Conservation (phyloP, 2,797 vertebrate species). For the Ceryle rudis region DNA sequence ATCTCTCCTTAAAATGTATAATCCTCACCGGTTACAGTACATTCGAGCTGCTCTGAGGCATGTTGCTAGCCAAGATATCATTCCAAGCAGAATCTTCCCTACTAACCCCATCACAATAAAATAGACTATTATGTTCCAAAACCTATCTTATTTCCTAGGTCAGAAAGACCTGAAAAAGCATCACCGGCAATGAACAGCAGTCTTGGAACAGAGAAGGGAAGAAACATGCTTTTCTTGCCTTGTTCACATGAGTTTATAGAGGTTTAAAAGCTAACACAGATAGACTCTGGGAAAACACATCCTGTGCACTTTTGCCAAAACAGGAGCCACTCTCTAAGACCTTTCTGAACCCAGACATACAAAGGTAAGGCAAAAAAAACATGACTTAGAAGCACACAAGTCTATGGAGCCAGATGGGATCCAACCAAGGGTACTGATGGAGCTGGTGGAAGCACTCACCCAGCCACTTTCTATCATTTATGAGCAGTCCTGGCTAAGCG, state of each 20-base stretch:
- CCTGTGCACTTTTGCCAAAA: not conserved
- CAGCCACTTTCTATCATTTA: too few relatives aligned
- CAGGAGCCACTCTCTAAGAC: not conserved
- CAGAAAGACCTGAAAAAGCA: not conserved
- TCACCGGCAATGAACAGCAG: not conserved
- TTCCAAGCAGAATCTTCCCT: not conserved
- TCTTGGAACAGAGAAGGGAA: not conserved
- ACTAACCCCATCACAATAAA: not conserved
- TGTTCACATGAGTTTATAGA: not conserved
- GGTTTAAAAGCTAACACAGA: not conserved
- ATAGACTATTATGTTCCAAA: not conserved
- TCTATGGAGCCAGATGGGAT: too few relatives aligned
- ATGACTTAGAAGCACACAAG: too few relatives aligned
- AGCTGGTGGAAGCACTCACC: too few relatives aligned
- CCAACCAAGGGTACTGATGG: too few relatives aligned
- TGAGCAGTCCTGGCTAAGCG: too few relatives aligned
- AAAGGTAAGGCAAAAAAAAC: not conserved
- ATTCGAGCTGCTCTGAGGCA: not conserved
- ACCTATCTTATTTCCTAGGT: not conserved
- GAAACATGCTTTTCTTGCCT: not conserved
- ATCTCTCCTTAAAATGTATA: not conserved
- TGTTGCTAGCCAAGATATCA: not conserved
- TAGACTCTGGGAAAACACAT: not conserved
- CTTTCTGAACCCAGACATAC: not conserved
- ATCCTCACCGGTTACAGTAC: not conserved